phyloP scores from a whole-genome alignment of 2,113 vertebrate genomes.

The Nycticryphes semicollaris region DNA sequence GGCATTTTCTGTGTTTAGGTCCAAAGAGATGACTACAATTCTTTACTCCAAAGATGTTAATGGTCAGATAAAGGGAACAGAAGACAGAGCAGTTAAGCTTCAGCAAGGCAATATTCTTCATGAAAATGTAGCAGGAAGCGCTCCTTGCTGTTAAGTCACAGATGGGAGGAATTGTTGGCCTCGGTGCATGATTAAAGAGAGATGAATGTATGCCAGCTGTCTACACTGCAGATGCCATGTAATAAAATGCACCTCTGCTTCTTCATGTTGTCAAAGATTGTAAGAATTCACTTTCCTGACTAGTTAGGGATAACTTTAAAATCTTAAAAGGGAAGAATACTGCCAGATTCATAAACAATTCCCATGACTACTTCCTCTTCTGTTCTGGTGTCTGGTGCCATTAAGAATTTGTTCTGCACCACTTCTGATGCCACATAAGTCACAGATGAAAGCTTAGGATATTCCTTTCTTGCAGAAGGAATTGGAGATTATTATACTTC shows the following conservation, averaged over 20 bases:
- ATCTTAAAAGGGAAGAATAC: neutral
- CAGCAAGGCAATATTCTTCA: neutral
- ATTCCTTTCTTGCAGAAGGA: neutral
- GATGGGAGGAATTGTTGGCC: neutral
- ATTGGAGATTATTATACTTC: neutral
- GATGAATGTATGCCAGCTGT: neutral
- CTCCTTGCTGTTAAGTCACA: neutral
- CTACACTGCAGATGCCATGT: neutral
- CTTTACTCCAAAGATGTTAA: neutral
- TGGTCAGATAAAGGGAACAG: neutral
- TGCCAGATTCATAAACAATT: neutral
- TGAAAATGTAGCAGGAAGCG: neutral
- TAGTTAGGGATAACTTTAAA: neutral
- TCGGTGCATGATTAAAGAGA: neutral
- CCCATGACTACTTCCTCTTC: neutral
- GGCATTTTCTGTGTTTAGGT: neutral
- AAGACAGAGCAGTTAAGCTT: neutral
- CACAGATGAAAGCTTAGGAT: neutral
- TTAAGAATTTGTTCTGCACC: neutral
- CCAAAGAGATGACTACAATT: neutral
- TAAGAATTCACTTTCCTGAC: neutral
- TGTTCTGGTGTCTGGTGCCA: neutral
- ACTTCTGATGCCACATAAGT: neutral
- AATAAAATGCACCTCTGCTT: neutral
- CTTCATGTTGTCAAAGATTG: neutral